Percentiles rank a stretch among this genome's conserved stretches.
phyloP scores from a whole-genome alignment of 2,888 invertebrate species.

The Danaus chrysippus region DNA sequence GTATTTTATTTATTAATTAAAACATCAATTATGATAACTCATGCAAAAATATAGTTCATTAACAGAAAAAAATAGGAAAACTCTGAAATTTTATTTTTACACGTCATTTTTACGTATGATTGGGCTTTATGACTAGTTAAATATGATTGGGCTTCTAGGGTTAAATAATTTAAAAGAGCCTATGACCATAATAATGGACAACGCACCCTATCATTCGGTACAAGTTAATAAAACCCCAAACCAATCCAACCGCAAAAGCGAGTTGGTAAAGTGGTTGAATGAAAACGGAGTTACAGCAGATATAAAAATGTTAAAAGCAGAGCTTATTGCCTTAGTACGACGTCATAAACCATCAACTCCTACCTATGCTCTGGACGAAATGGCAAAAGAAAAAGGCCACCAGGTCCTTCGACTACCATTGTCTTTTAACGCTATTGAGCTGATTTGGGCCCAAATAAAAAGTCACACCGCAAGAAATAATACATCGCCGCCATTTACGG shows the following conservation, averaged over 20 bases:
- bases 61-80: no score
- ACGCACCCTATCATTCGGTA: constrained; percentile 31
- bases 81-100: no score
- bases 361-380: constrained; percentile 26
- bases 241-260: constrained; percentile 19
- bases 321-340: constrained; percentile 22
- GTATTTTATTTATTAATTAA: no score
- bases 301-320: constrained; percentile 22
- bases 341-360: constrained; percentile 21
- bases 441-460: constrained; percentile 30
- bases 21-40: no score
- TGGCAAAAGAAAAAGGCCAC: constrained; percentile 26
- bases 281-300: constrained; percentile 26
- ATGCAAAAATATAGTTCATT: no score
- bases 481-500: constrained; percentile 10
- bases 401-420: constrained; percentile 27
- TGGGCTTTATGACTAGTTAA: no score
- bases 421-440: constrained; percentile 30
- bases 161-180: no score
- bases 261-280: constrained; percentile 25
- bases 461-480: constrained; percentile 25
- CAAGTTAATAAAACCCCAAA: constrained; percentile 27
- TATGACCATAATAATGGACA: no score
- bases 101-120: no score
- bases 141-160: no score